Evolutionary conservation across 2,797 vertebrate genomes (phyloP), one percentile per base, ranked within the genome.

Genomic region (Neostethus bicornis): DNA sequence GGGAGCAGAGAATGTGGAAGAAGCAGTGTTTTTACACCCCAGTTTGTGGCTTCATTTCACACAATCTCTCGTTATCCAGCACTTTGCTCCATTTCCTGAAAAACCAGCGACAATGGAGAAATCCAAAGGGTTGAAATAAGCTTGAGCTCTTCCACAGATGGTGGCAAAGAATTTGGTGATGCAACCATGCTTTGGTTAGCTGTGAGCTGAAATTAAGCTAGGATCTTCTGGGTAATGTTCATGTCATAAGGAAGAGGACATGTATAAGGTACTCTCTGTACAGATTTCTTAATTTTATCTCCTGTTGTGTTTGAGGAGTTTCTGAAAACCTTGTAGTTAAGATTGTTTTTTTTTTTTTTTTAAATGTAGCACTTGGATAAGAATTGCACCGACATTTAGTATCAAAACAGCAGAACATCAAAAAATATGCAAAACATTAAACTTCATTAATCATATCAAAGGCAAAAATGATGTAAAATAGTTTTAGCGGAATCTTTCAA

Each of bases 341-440:
- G 38, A 70, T 71, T 50, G n/a, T n/a, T n/a, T n/a, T n/a, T n/a
- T n/a, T n/a, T n/a, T n/a, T n/a, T 65, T 21, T 19, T 41, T 75
- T 37, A 71, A 73, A 81, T 88, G 81, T 86, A 92, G 91, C 92
- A 93, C 91, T 93, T 93, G 80, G 72, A 83, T 82, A 53, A 81
- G 61, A 78, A 77, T 81, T 51, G 59, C 11, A 6, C 25, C 50
- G 32, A 69, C 50, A 68, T 66, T 70, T 79, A 61, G 50, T 72
- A 42, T 63, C 14, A 37, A 19, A 65, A 48, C 54, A 37, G 19
- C 23, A 63, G 35, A n/a, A 41, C 41, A 16, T n/a, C 34, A n/a
- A 26, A 28, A 45, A 31, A 29, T 11, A 50, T 28, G 26, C 11
- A 21, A 41, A 12, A 41, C 37, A 37, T 9, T 41, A 4, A 20